Conservation (phyloP, 2,113 vertebrate species). For the Piliocolobus tephrosceles region DNA sequence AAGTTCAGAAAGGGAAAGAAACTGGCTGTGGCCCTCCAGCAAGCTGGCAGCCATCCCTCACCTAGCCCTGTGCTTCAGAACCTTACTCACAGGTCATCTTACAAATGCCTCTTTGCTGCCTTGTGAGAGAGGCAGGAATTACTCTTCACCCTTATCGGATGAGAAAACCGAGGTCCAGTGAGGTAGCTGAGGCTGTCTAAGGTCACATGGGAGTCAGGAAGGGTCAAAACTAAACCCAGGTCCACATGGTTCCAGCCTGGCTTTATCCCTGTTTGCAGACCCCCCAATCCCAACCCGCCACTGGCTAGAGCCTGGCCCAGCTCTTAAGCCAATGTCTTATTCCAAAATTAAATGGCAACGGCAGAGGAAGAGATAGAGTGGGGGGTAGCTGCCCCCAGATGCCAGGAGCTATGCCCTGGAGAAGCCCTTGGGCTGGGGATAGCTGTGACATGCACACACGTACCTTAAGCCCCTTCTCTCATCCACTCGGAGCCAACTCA, state of each 20-base stretch:
- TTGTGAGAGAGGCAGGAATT: no score
- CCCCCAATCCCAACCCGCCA: background rate
- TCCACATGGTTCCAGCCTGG: background rate
- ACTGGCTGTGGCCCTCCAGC: background rate
- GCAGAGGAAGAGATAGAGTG: background rate
- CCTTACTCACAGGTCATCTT: background rate
- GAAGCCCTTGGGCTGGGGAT: background rate
- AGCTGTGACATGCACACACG: background rate
- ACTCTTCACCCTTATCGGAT: background rate
- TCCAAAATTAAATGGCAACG: background rate
- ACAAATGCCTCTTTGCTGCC: background rate
- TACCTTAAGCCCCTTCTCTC: background rate
- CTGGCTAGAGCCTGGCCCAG: background rate
- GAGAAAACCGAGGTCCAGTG: background rate
- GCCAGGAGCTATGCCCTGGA: background rate
- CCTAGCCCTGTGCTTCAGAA: background rate
- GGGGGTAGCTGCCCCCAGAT: background rate
- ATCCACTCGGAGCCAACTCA: background rate
- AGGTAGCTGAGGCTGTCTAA: background rate
- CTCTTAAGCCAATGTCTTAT: background rate
- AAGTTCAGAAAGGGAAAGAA: background rate
- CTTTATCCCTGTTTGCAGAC: background rate
- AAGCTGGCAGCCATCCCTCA: background rate
- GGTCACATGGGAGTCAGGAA: background rate
- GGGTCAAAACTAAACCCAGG: background rate